Conservation (phyloP, 2,113 vertebrate genomes). For the Phasianus colchicus region DNA sequence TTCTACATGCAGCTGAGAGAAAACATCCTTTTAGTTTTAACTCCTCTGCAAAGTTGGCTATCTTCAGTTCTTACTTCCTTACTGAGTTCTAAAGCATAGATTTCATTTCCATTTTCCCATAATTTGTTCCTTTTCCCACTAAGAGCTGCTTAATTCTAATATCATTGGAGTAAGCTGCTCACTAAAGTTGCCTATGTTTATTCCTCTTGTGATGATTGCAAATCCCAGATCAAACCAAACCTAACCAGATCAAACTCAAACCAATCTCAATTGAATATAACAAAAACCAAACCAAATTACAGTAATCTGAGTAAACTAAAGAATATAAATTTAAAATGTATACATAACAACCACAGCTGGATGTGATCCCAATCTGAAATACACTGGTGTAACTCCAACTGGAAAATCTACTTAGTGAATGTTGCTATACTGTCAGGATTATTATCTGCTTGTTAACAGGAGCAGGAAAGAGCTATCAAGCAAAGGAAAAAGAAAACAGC, state of each 20-base stretch:
- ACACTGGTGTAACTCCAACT: background rate
- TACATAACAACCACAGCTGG: background rate
- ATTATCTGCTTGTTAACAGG: constrained; percentile 25
- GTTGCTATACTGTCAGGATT: background rate
- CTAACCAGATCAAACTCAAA: background rate
- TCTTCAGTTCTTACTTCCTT: background rate
- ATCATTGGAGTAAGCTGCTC: background rate
- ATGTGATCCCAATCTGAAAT: background rate
- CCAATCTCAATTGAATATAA: background rate
- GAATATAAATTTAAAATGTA: background rate
- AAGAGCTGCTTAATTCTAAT: background rate
- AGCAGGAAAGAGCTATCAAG: background rate
- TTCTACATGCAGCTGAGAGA: background rate
- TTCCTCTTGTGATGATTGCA: background rate
- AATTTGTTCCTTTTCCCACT: background rate
- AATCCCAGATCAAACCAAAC: background rate
- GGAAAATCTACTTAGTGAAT: background rate
- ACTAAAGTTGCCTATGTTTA: background rate
- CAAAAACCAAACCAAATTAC: background rate
- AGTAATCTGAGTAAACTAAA: background rate
- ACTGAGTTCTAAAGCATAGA: background rate
- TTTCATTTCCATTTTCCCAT: background rate
- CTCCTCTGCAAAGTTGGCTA: background rate
- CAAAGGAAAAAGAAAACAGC: background rate
- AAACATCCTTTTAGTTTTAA: background rate